Evolutionary conservation across 1,140 invertebrate genomes (phyloP).

Genomic region (Octopus sinensis): DNA sequence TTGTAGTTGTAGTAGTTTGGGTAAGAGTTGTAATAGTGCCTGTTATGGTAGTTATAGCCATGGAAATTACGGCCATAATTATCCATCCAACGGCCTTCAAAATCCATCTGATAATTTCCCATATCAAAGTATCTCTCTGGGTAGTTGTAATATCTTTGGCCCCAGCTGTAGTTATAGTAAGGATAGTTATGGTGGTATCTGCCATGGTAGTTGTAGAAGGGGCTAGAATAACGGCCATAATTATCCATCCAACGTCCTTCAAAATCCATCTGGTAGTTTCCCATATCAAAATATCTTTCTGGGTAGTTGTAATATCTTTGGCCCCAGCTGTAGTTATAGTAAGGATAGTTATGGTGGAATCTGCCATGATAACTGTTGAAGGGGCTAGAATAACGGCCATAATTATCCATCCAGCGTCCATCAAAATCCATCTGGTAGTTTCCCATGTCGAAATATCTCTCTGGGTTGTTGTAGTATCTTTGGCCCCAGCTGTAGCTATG

Average conservation of each 20-base stretch:
- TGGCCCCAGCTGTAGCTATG: not conserved
- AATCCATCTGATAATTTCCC: not conserved
- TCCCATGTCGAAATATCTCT: not conserved
- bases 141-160: not conserved
- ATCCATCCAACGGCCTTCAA: not conserved
- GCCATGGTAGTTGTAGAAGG: not conserved
- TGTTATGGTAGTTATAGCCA: not conserved
- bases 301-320: not conserved
- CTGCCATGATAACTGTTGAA: not conserved
- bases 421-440: not conserved
- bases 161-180: not conserved
- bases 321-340: not conserved
- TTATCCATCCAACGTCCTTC: not conserved
- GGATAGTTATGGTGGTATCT: not conserved
- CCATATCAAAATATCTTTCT: not conserved
- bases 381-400: not conserved
- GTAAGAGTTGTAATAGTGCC: not conserved
- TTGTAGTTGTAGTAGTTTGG: not conserved
- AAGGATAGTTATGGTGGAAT: not conserved
- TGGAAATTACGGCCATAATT: not conserved
- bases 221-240: not conserved
- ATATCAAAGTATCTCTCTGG: slow-evolving; percentile 6
- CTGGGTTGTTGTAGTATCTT: not conserved
- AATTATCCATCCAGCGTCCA: not conserved
- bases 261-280: not conserved